A percentile compares a stretch with the other conserved stretches of the same genome.
Evolutionary conservation across 2,888 invertebrate species (phyloP).

Genomic region (Amblyjoppa fuscipennis): DNA sequence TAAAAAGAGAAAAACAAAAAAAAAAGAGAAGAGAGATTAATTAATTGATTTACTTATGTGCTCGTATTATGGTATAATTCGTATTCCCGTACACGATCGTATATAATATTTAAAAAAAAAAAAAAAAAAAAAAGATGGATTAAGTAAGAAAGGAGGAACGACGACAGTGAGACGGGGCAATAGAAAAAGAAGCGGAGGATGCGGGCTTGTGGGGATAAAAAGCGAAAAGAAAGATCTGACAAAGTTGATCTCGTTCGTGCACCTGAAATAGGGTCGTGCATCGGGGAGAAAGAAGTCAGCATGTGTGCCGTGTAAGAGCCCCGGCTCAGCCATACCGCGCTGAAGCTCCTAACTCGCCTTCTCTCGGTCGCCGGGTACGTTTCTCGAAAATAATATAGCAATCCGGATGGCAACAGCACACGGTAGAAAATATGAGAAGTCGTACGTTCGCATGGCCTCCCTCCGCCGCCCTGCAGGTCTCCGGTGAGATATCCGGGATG

Average conservation of each 20-base stretch:
- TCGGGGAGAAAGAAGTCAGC: slow-evolving; percentile 53
- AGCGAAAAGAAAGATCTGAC: slow-evolving; percentile 61
- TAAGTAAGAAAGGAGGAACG: slow-evolving; percentile 23
- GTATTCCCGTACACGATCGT: too few relatives aligned
- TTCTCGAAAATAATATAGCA: slow-evolving; percentile 70
- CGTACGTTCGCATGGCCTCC: slow-evolving; percentile 33
- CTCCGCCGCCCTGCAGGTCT: slow-evolving; percentile 8
- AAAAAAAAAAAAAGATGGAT: slow-evolving; percentile 2
- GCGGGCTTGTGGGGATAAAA: slow-evolving; percentile 23
- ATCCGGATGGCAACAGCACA: slow-evolving; percentile 63
- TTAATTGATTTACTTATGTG: too few relatives aligned
- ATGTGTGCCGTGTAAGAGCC: slow-evolving; percentile 46
- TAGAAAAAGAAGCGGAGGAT: slow-evolving; percentile 33
- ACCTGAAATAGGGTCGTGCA: slow-evolving; percentile 65
- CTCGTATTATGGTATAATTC: too few relatives aligned
- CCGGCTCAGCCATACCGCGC: slow-evolving; percentile 17
- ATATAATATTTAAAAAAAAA: not conserved
- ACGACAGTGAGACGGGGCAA: slow-evolving; percentile 41
- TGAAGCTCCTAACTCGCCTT: slow-evolving; percentile 57
- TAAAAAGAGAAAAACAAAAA: slow-evolving; percentile 14
- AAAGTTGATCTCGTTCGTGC: slow-evolving; percentile 68
- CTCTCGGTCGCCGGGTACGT: slow-evolving; percentile 57
- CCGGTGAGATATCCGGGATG: slow-evolving; percentile 24
- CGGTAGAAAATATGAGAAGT: slow-evolving; percentile 56
- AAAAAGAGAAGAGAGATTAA: too few relatives aligned